Conservation (phyloP, 2,113 vertebrate genomes). For the Oncorhynchus nerka region DNA sequence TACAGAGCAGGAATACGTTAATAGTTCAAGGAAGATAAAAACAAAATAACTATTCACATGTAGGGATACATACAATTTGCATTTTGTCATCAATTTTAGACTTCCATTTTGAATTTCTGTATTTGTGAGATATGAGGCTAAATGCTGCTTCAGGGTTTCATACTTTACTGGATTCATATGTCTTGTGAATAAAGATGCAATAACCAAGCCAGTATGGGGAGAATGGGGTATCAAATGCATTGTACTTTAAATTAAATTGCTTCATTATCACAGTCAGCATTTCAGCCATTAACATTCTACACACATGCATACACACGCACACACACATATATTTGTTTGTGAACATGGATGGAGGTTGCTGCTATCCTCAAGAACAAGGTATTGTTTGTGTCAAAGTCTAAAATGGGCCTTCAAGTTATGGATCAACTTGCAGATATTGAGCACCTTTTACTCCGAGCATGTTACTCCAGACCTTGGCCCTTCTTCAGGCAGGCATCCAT, state of each 20-base stretch:
- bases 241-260: neutral
- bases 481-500: slow-evolving; percentile 37
- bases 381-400: slow-evolving; percentile 17
- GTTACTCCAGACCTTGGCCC: slow-evolving; percentile 34
- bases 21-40: neutral
- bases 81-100: slow-evolving; percentile 43
- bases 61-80: slow-evolving; percentile 16
- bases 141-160: slow-evolving; percentile 1
- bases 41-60: neutral
- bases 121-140: slow-evolving; percentile 26
- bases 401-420: slow-evolving; percentile 69
- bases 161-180: no score
- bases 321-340: slow-evolving; percentile 17
- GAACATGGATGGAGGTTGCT: slow-evolving; percentile 18
- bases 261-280: neutral
- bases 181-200: neutral
- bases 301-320: slow-evolving; percentile 24
- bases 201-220: neutral
- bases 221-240: neutral
- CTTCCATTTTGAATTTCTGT: slow-evolving; percentile 35
- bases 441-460: slow-evolving; percentile 47
- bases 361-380: slow-evolving; percentile 22
- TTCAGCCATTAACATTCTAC: neutral
- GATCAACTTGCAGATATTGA: slow-evolving; percentile 75
- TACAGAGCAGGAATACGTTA: neutral